Percentiles rank a stretch among this genome's conserved stretches.
These are phyloP conservation scores for Drosophila pachea DNA, from an alignment of 1,140 invertebrate genomes.

Conservation along the genomic window DNA sequence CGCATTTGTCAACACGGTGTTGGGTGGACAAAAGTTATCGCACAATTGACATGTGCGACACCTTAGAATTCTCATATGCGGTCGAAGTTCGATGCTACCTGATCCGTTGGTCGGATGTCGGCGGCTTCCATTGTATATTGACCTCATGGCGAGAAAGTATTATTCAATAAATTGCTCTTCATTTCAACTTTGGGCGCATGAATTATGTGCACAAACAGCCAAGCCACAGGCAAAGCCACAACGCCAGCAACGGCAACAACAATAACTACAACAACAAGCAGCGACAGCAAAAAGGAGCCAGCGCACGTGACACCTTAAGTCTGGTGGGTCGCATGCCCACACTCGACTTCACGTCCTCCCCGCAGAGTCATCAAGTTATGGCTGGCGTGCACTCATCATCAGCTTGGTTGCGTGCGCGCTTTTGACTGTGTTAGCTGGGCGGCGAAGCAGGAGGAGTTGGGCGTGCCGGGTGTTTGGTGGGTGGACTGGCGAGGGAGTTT, in stretches of 20 bases:
- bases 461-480: not conserved
- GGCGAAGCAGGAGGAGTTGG: not conserved
- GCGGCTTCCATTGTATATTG: conserved; percentile 20
- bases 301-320: conserved; percentile 45
- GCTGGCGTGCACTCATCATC: conserved; percentile 70
- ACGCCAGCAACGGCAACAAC: too few species aligned
- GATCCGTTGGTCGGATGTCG: conserved; percentile 2
- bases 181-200: conserved; percentile 57
- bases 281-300: conserved; percentile 23
- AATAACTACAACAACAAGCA: conserved; percentile 1
- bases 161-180: conserved; percentile 76
- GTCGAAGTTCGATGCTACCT: conserved; percentile 10
- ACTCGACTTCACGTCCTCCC: not conserved
- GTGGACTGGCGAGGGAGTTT: not conserved
- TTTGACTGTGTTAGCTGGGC: conserved; percentile 1
- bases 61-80: conserved; percentile 3
- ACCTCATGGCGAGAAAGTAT: conserved; percentile 45
- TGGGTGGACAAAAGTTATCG: not conserved
- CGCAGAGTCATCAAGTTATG: conserved; percentile 63
- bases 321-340: not conserved
- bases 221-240: conserved; percentile 1
- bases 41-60: not conserved
- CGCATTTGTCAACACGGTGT: not conserved
- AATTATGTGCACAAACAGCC: conserved; percentile 61
- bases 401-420: conserved; percentile 63